These are phyloP conservation scores for Etheostoma nigrum DNA, from an alignment of 2,797 vertebrate genomes.

Conservation along the genomic window DNA sequence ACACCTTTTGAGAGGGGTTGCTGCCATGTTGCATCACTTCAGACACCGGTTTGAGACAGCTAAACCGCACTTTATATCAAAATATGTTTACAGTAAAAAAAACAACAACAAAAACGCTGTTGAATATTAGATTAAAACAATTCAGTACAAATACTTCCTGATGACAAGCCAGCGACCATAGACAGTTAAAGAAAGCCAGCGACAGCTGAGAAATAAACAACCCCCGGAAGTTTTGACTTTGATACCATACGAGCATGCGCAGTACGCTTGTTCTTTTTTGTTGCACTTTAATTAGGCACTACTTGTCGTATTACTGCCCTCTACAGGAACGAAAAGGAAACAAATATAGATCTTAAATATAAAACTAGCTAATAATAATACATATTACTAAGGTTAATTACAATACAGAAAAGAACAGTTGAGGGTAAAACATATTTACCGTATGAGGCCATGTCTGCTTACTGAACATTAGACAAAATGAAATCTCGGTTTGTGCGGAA, in stretches of 20 bases:
- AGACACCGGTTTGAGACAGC: not conserved
- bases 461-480: not conserved
- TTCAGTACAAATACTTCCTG: accelerated
- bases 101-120: too few species aligned
- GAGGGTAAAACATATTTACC: not conserved
- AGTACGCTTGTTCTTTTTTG: not conserved
- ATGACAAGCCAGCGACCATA: too few species aligned
- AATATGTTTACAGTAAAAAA: not conserved
- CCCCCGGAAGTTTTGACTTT: slow-evolving; percentile 23
- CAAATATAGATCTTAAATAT: not conserved
- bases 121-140: not conserved
- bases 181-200: too few species aligned
- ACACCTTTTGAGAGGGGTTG: slow-evolving; percentile 56
- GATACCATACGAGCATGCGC: not conserved
- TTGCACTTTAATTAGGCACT: not conserved
- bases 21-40: slow-evolving; percentile 82
- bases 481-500: slow-evolving; percentile 29
- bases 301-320: not conserved
- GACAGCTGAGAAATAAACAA: accelerated
- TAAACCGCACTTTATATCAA: not conserved
- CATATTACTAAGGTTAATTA: too few species aligned
- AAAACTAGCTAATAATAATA: not conserved
- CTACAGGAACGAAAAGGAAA: not conserved
- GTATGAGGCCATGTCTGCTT: not conserved
- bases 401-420: not conserved